Percentiles rank a stretch among this genome's conserved stretches.
These are phyloP conservation scores for Oryzaephilus surinamensis DNA, from an alignment of 1,140 invertebrate genomes.

Conservation along the genomic window DNA sequence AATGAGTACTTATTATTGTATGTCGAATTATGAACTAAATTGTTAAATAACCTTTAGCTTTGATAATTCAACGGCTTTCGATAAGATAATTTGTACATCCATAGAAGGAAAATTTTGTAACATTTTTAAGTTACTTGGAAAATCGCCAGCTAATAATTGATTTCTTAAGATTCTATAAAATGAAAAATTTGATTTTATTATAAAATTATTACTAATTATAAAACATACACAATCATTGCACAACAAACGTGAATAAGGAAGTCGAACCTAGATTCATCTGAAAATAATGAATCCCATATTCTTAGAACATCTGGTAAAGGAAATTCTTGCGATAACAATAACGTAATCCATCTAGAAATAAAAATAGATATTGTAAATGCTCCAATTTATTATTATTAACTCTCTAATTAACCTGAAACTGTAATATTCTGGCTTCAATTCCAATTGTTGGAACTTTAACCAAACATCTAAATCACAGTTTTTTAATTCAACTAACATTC, in stretches of 20 bases:
- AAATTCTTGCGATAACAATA: slow-evolving; percentile 97
- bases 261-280: slow-evolving; percentile 77
- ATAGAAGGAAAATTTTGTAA: slow-evolving; percentile 73
- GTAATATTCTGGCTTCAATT: slow-evolving; percentile 90
- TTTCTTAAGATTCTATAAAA: slow-evolving; percentile 68
- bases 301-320: slow-evolving; percentile 89
- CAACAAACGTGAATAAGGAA: slow-evolving; percentile 89
- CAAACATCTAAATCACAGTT: slow-evolving; percentile 68
- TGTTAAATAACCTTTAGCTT: slow-evolving; percentile 16
- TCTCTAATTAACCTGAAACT: slow-evolving; percentile 63
- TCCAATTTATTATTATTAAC: not conserved
- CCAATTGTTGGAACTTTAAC: slow-evolving; percentile 64
- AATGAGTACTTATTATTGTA: not conserved
- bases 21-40: too few species aligned
- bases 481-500: slow-evolving; percentile 64
- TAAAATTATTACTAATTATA: slow-evolving; percentile 3
- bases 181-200: slow-evolving; percentile 6
- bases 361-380: slow-evolving; percentile 5
- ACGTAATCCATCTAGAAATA: slow-evolving; percentile 77
- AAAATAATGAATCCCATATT: slow-evolving; percentile 92
- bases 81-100: slow-evolving; percentile 58
- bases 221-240: slow-evolving; percentile 90
- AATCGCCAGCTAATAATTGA: slow-evolving; percentile 74
- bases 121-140: slow-evolving; percentile 87
- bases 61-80: slow-evolving; percentile 48